A percentile compares a stretch with the other conserved stretches of the same genome.
phyloP scores from a whole-genome alignment of 2,113 vertebrate species.

The Sinocyclocheilus grahami region DNA sequence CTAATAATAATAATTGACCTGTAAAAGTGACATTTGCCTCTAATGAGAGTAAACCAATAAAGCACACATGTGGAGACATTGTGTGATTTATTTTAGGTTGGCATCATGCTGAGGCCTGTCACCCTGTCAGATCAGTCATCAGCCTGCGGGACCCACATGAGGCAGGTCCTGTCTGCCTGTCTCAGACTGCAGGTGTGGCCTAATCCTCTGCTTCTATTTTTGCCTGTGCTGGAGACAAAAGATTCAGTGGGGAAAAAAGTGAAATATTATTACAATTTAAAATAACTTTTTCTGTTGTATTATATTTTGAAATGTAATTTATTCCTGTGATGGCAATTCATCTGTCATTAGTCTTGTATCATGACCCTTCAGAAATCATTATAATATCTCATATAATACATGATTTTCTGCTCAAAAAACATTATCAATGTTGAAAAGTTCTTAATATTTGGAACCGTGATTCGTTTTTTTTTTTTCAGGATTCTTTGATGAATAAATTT shows the following conservation, averaged over 20 bases:
- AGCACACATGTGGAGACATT: slow-evolving; percentile 5
- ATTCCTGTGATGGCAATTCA: neutral
- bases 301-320: neutral
- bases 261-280: neutral
- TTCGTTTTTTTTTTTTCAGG: too few relatives aligned
- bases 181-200: slow-evolving; percentile 15
- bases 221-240: neutral
- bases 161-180: slow-evolving; percentile 54
- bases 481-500: too few relatives aligned
- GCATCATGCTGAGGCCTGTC: slow-evolving; percentile 47
- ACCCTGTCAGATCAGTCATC: slow-evolving; percentile 57
- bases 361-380: neutral
- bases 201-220: neutral
- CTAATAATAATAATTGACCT: neutral
- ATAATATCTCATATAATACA: neutral
- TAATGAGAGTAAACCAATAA: neutral
- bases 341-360: neutral
- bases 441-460: too few relatives aligned
- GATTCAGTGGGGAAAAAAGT: neutral
- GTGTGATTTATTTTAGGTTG: slow-evolving; percentile 39
- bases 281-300: too few relatives aligned
- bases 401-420: too few relatives aligned
- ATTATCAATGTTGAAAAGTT: too few relatives aligned
- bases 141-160: slow-evolving; percentile 47
- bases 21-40: neutral